Base-by-base conservation (phyloP, 2,888 invertebrate species). In the Trissolcus brochymenae region DNA sequence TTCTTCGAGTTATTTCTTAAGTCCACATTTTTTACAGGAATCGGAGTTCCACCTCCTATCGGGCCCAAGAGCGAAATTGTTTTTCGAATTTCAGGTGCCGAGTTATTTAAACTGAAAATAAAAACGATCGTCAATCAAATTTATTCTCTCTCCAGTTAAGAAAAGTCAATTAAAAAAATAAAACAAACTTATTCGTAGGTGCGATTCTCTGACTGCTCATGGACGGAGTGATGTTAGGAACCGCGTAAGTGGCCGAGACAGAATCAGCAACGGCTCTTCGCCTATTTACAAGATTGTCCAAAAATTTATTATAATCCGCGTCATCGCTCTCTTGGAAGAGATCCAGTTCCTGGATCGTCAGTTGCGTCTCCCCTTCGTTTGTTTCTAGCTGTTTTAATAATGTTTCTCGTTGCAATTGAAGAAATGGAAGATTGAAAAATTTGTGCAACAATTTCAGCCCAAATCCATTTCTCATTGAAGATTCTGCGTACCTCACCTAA, bases 391-490 rank as follows among this genome's bases (percentile, higher is more conserved):
- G 96, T 80, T 93, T 93, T 54, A 96, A 86, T 53, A 98, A 90
- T 14, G 96, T 95, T 82, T 95, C 95, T 82, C 94, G 92, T 91
- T 98, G 98, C 35, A 98, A 91, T 86, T 95, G 94, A 61, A 98
- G 91, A 88, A 98, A 98, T 62, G 98, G 98, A 71, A 98, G 92
- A 89, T 97, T 98, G 87, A 98, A 94, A 90, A 98, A 98, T 90
- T 96, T 96, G 90, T 98, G 97, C 61, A 98, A 91, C 78, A 96
- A 92, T 86, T 96, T 94, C 66, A 98, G 90, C 3, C 98, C 98
- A 90, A 98, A 98, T 0, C 97, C 97, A 90, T 98, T 98, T 84
- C 96, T 92, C 98, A 98, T 98, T 2, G 97, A 98, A 0, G 96
- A 93, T 89, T 98, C 97, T 0, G 96, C 95, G 87, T 96, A 97